phyloP scores from a whole-genome alignment of 64 coral and sea anemone genomes.

The Porites lutea region DNA sequence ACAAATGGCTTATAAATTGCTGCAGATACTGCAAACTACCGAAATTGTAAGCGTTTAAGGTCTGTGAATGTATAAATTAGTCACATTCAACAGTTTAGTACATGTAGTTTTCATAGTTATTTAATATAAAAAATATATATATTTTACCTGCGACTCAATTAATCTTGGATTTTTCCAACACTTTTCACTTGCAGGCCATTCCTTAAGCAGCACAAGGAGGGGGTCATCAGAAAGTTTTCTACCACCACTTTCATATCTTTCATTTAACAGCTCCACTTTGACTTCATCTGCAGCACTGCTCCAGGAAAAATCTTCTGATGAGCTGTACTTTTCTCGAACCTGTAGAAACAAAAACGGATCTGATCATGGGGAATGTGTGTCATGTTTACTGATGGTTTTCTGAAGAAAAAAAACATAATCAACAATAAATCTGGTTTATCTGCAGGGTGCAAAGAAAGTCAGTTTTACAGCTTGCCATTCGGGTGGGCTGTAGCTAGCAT shows the following conservation, averaged over 20 bases:
- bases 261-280: conserved; percentile 59
- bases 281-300: conserved; percentile 83
- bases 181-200: conserved; percentile 72
- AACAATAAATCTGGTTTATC: too few species aligned
- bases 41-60: not conserved
- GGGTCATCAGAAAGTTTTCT: conserved; percentile 66
- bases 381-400: too few species aligned
- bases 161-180: conserved; percentile 71
- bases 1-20: too few species aligned
- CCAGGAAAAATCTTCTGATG: conserved; percentile 57
- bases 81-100: too few species aligned
- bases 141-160: conserved; percentile 31
- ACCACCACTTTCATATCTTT: conserved; percentile 73
- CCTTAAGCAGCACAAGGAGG: conserved; percentile 74
- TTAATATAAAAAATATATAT: not conserved
- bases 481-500: too few species aligned
- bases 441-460: too few species aligned
- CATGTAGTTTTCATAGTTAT: not conserved
- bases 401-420: not conserved
- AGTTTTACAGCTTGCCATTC: too few species aligned
- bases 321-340: conserved; percentile 79
- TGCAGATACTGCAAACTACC: not conserved
- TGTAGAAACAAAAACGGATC: not conserved
- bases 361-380: not conserved
- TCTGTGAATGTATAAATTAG: not conserved